Base-by-base conservation (phyloP, 92 coral and sea anemone genomes). In the Zoanthus solanderi region DNA sequence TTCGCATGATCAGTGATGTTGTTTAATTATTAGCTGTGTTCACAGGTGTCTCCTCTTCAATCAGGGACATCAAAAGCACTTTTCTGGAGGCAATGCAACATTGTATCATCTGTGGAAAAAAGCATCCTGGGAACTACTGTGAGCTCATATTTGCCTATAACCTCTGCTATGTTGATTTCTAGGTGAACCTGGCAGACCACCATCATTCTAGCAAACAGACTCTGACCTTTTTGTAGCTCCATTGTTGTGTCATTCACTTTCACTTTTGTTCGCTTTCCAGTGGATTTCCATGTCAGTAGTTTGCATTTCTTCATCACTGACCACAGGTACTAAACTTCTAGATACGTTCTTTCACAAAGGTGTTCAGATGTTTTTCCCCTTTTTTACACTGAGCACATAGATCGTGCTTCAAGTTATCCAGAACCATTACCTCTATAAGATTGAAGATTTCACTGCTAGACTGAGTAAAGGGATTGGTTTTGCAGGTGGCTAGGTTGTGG, bases 251-350 rank as follows among this genome's bases (percentile, higher is more conserved):
- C 48, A 6, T 57, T 75, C 13, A 32, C 28, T 3, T 15, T 48
- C 23, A 73, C 91, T 57, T 82, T 88, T 23, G 47, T 89, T 56
- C 42, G 68, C 47, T 85, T 85, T 4, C 66, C 66, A 13, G 18
- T 58, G 11, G 66, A 58, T 17, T 58, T 58, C 83, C 89, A 85
- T 9, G 89, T 85, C 2, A 84, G 72, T 34, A 89, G 89, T 57
- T 89, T 89, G 28, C 89, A 65, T 87, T 84, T 78, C 47, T 84
- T 89, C 89, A 89, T 78, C 3, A 42, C 74, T 31, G 72, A 50
- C 89, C 89, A 85, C 31, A 85, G 9, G 54, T 34, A 6, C 53
- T 52, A 5, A 50, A 58, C 23, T 68, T 23, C 28, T 68, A 32
- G 42, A 68, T 74, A 14, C 23, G 73, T 7, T 58, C 18, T 11